Base-by-base conservation (phyloP, 2,888 invertebrate species). In the Scelioninae gen. 1 region DNA sequence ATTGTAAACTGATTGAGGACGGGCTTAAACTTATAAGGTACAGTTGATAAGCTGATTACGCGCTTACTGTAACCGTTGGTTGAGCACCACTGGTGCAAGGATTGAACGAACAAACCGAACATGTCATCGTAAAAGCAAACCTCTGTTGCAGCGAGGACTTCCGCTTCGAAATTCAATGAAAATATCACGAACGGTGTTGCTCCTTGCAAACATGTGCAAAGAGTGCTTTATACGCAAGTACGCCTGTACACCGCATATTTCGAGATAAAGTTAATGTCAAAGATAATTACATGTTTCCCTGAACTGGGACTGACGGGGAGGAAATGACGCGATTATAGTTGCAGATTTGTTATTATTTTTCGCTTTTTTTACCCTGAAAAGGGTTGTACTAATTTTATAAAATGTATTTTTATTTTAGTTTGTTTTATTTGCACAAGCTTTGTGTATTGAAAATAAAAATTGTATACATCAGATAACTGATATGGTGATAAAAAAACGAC, bases 81-180 rank as follows among this genome's bases (percentile, higher is more conserved):
- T 40, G 32, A 55, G 32, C n/a, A 63, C 15, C 29, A 38, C 38
- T 45, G 45, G 31, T 31, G 49, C 55, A 63, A 23, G 40, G 29
- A 43, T 16, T 53, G 56, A 45, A 63, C 31, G 40, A 77, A 68
- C 62, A 77, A 77, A 58, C 62, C 62, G 62, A 68, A 77, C 76
- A 68, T 51, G 68, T 47, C 51, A 58, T 34, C 60, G 68, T 77
- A 68, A 68, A 68, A 77, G 76, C 76, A 77, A 68, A 77, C 45
- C 62, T 68, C 66, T 68, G 76, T 77, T 62, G 60, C 10, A 68
- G 43, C 43, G 68, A 53, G 49, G 31, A 58, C 47, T 51, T 49
- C 58, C 53, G 60, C 53, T 66, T 77, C 68, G 76, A 77, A 62
- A 77, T 77, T 68, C 62, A 77, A 77, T 77, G 68, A 77, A 77